Evolutionary conservation across 1,140 invertebrate species (phyloP).

Genomic region (Heterodera carotae): DNA sequence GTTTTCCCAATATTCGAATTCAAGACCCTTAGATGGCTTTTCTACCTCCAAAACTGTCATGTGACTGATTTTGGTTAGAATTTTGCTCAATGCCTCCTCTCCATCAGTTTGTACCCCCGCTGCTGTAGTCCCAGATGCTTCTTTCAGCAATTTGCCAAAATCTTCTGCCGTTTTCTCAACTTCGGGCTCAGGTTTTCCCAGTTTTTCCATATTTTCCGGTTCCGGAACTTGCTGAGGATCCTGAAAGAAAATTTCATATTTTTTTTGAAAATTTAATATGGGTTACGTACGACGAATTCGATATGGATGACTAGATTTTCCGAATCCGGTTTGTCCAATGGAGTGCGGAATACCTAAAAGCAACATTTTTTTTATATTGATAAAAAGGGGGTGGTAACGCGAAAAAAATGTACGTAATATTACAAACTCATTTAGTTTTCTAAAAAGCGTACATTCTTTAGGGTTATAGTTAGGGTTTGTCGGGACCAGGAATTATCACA

Average conservation of each 20-base stretch:
- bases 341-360: neutral
- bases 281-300: neutral
- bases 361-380: neutral
- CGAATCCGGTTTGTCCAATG: constrained; percentile 2
- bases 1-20: no score
- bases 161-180: neutral
- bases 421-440: no score
- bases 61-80: neutral
- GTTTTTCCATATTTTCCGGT: neutral
- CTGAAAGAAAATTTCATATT: neutral
- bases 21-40: no score
- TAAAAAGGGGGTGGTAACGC: no score
- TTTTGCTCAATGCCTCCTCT: neutral
- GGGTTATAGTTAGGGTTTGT: no score
- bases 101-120: neutral
- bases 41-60: neutral
- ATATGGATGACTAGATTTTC: constrained; percentile 17
- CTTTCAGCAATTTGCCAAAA: neutral
- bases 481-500: no score
- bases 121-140: neutral
- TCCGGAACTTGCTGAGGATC: neutral
- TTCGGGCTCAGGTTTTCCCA: neutral
- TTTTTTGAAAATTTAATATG: neutral
- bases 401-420: no score
- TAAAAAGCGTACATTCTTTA: no score